Evolutionary conservation across 2,888 invertebrate species (phyloP), one percentile per base, ranked within the genome.

Genomic region (Xestia rhomboidea): DNA sequence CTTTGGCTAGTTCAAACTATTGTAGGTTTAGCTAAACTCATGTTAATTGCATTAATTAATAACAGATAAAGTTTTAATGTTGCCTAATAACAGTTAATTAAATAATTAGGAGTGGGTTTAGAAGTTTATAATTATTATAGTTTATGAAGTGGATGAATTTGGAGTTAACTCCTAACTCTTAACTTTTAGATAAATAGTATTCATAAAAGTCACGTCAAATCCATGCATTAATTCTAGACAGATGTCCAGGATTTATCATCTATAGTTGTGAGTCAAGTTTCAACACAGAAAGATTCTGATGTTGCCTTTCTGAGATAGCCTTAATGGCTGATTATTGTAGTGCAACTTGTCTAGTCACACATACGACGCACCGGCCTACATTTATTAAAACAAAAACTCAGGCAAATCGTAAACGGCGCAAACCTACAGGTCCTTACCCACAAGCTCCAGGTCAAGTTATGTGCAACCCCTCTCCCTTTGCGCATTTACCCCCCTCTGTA

Each of bases 371-470:
- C 10, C 1, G 4, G 21, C 18, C 21, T 21, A 54, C 30, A 30
- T 68, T 49, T 24, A 27, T 27, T 10, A 34, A 18, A 72, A 71
- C 15, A 24, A 27, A 46, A 46, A 8, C 73, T 49, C 7, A 27
- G 10, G 15, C 18, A 24, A 13, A 54, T 30, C 30, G 60, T 21
- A 60, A 30, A 30, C 30, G 18, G 21, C 10, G 34, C n/a, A n/a
- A 6, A 27, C 44, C 54, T 49, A 41, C 15, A 73, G 49, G 18
- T 41, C n/a, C 15, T 44, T 27, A n/a, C n/a, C 24, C 30, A 11
- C 34, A 21, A 54, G n/a, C 51, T 78, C 34, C 6, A 80, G 76
- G 81, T 85, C 72, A 84, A 81, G 72, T 73, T 49, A 60, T 21
- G 46, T 69, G 54, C 54, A 15, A 57, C 62, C 21, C n/a, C 2